These are phyloP conservation scores for Trypoxylus dichotomus DNA, from an alignment of 1,140 invertebrate genomes.

Conservation along the genomic window DNA sequence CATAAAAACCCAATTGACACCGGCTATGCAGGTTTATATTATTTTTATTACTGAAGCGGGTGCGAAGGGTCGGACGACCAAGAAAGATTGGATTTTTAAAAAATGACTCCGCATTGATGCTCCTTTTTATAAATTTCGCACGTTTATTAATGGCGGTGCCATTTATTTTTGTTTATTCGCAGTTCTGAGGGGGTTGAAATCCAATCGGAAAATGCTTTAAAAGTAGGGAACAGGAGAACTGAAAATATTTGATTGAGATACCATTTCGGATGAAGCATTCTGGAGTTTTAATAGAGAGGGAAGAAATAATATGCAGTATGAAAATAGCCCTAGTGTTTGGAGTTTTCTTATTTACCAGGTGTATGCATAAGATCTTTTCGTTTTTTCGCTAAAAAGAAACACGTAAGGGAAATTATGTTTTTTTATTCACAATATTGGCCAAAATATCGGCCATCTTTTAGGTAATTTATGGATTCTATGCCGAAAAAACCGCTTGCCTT, in stretches of 20 bases:
- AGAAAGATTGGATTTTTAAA: conserved; percentile 38
- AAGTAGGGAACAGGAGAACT: not conserved
- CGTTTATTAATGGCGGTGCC: conserved; percentile 23
- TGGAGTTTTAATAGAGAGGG: no score
- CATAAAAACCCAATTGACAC: conserved; percentile 51
- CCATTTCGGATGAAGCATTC: not conserved
- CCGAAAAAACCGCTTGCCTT: no score
- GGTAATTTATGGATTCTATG: no score
- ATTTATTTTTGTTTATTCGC: conserved; percentile 3
- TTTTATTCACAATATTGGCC: no score
- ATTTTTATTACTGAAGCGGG: conserved; percentile 30
- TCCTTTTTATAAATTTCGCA: conserved; percentile 15
- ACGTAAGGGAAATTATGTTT: no score
- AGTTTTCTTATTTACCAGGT: no score
- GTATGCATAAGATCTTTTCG: no score
- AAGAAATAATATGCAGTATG: no score
- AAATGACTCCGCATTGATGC: conserved; percentile 20
- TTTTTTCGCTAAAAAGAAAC: no score
- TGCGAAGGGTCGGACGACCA: conserved; percentile 11
- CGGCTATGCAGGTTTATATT: conserved; percentile 46
- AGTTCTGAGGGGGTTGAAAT: not conserved
- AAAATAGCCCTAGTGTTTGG: no score
- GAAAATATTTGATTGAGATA: not conserved
- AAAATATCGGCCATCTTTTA: no score
- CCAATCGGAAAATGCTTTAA: not conserved